Conservation (phyloP, 2,797 vertebrate genomes). For the Apogon talboti region DNA sequence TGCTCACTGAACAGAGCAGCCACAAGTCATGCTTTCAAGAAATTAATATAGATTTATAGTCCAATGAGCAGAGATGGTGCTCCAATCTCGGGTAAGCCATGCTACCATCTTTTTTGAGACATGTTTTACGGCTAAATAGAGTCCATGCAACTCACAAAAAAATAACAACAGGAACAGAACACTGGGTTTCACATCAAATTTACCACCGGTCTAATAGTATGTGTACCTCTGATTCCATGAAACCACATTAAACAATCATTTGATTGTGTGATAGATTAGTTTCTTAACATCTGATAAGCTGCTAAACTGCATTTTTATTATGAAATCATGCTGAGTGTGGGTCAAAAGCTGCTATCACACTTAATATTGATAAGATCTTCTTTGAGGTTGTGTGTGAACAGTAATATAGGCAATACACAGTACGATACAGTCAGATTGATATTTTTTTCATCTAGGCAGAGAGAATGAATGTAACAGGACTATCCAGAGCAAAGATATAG, state of each 20-base stretch:
- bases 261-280: conserved; percentile 11
- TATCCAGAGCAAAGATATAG: conserved; percentile 19
- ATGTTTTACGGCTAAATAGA: conserved; percentile 58
- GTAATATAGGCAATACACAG: conserved; percentile 65
- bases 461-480: conserved; percentile 13
- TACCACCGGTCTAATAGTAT: not conserved
- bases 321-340: conserved; percentile 63
- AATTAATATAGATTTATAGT: conserved; percentile 36
- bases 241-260: conserved; percentile 24
- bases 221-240: conserved; percentile 15
- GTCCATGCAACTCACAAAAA: conserved; percentile 74
- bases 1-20: conserved; percentile 36
- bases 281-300: conserved; percentile 21
- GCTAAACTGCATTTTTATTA: conserved; percentile 31
- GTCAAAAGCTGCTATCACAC: conserved; percentile 59
- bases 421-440: conserved; percentile 53
- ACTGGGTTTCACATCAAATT: conserved; percentile 28
- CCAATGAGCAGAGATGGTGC: conserved; percentile 41
- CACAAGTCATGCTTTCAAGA: conserved; percentile 67
- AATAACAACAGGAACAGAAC: conserved; percentile 41
- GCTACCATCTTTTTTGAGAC: conserved; percentile 57
- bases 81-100: conserved; percentile 67
- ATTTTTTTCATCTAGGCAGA: conserved; percentile 16
- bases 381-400: conserved; percentile 54
- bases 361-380: conserved; percentile 63